Conservation (phyloP, 2,113 vertebrate genomes). For the Gallinago undulata region DNA sequence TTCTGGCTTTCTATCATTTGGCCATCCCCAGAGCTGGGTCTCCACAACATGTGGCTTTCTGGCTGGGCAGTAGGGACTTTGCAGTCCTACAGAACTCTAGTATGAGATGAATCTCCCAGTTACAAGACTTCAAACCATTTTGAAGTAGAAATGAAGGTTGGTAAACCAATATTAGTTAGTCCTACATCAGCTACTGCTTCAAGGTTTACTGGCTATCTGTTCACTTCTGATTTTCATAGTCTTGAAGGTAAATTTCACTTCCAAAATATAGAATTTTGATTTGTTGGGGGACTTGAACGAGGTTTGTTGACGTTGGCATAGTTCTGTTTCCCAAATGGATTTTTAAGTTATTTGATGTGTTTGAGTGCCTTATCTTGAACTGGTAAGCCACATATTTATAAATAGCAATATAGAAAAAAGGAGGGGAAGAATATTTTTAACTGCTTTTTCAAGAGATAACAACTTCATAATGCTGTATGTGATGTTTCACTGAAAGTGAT, state of each 20-base stretch:
- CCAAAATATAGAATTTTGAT: background rate
- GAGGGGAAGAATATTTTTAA: background rate
- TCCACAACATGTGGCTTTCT: background rate
- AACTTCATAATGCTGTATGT: background rate
- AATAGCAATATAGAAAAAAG: background rate
- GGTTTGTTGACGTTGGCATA: background rate
- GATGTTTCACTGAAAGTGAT: background rate
- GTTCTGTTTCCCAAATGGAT: background rate
- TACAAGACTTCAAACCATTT: background rate
- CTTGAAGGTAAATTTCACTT: background rate
- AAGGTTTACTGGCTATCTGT: background rate
- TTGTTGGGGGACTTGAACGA: fast-evolving
- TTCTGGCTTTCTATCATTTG: background rate
- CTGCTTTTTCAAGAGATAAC: background rate
- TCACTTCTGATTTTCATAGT: background rate
- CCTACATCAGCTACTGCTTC: background rate
- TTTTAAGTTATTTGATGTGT: background rate
- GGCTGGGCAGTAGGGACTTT: background rate
- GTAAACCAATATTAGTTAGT: background rate
- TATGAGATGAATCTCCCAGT: background rate
- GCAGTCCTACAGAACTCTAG: background rate
- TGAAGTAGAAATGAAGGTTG: background rate
- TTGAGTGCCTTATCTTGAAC: background rate
- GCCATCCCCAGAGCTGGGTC: background rate
- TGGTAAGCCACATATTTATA: background rate